Evolutionary conservation across 2,113 vertebrate species (phyloP).

Genomic region (Gobiocypris rarus): DNA sequence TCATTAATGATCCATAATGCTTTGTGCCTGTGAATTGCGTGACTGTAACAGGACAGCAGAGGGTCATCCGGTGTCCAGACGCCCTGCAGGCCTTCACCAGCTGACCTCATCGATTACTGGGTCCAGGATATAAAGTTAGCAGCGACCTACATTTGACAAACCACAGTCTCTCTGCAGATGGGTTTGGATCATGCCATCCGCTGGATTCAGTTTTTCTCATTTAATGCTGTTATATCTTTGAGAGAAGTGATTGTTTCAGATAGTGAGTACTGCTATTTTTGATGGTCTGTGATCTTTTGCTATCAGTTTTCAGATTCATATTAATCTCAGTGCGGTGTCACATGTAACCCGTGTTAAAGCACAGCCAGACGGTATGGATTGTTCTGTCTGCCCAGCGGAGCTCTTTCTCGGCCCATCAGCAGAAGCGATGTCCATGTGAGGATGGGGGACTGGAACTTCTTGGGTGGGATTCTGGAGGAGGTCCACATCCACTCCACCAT

Average conservation of each 20-base stretch:
- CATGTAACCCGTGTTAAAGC: no score
- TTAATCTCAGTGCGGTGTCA: no score
- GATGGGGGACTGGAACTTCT: slow-evolving; percentile 92
- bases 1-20: no score
- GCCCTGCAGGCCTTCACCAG: slow-evolving; percentile 57
- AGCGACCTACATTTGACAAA: slow-evolving; percentile 1
- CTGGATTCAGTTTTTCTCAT: background rate
- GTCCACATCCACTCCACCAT: slow-evolving; percentile 90
- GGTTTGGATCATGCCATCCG: background rate
- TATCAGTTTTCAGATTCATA: no score
- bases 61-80: slow-evolving; percentile 6
- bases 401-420: background rate
- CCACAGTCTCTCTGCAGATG: background rate
- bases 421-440: slow-evolving; percentile 66
- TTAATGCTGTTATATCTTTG: background rate
- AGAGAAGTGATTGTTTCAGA: background rate
- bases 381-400: no score
- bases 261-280: background rate
- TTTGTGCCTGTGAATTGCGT: no score
- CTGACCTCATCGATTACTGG: slow-evolving; percentile 67
- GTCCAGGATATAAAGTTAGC: slow-evolving; percentile 54
- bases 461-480: slow-evolving; percentile 90
- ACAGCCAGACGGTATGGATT: no score
- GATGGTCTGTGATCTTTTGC: no score
- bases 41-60: background rate